These are phyloP conservation scores for Drosophila rhopaloa DNA, from an alignment of 1,140 invertebrate species.

Conservation along the genomic window DNA sequence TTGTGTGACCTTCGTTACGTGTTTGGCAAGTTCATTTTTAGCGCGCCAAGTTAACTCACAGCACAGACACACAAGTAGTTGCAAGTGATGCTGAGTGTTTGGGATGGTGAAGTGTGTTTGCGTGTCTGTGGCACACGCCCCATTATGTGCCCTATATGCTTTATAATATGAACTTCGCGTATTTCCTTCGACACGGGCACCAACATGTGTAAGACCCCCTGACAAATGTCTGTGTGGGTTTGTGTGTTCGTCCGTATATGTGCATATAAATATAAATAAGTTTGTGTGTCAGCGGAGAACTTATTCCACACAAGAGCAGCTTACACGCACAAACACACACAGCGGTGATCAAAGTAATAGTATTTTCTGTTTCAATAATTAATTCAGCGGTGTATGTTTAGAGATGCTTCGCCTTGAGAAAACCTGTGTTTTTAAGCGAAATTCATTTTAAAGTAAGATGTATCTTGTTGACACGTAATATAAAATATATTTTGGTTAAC, in stretches of 20 bases:
- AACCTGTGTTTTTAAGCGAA: too few species aligned
- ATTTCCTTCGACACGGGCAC: constrained; percentile 28
- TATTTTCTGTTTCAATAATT: neutral
- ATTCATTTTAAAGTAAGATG: too few species aligned
- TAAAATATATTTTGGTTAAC: too few species aligned
- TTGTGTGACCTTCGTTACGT: constrained; percentile 79
- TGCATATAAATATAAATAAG: constrained; percentile 4
- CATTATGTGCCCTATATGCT: constrained; percentile 69
- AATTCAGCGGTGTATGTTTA: neutral
- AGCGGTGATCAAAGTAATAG: neutral
- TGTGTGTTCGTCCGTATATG: neutral
- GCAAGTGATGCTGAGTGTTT: constrained; percentile 60
- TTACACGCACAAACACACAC: neutral
- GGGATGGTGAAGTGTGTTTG: constrained; percentile 48
- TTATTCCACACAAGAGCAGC: neutral
- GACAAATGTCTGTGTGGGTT: constrained; percentile 16
- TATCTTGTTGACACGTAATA: too few species aligned
- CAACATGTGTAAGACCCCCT: constrained; percentile 49
- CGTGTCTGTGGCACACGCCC: constrained; percentile 64
- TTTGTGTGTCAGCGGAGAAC: constrained; percentile 4
- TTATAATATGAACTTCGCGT: constrained; percentile 59
- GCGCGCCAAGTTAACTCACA: constrained; percentile 66
- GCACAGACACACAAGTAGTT: constrained; percentile 36
- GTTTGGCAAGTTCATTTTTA: constrained; percentile 82
- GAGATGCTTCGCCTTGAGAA: too few species aligned